Conservation (phyloP, 2,797 vertebrate genomes). For the Melanotaenia boesemani region DNA sequence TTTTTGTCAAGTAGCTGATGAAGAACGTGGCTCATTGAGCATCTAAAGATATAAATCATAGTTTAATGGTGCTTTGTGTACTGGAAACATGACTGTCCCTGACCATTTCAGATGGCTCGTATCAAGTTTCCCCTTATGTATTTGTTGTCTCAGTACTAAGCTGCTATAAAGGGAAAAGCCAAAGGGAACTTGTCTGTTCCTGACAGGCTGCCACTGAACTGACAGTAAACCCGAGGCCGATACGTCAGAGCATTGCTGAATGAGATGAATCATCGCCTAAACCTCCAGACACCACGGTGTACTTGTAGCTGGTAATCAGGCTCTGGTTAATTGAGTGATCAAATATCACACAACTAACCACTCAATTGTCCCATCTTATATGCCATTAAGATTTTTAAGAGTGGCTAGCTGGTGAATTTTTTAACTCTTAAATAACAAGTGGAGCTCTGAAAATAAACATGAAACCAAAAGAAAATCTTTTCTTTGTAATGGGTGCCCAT, state of each 20-base stretch:
- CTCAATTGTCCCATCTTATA: too few relatives aligned
- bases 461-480: not conserved
- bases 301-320: not conserved
- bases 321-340: too few relatives aligned
- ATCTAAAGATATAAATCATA: too few relatives aligned
- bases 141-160: constrained; percentile 36
- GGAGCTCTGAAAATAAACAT: not conserved
- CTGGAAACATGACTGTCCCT: not conserved
- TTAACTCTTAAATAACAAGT: not conserved
- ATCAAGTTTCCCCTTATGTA: not conserved
- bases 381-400: too few relatives aligned
- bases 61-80: too few relatives aligned
- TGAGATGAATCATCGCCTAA: constrained; percentile 40
- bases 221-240: constrained; percentile 42
- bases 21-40: too few relatives aligned
- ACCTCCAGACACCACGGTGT: not conserved
- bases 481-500: constrained; percentile 1
- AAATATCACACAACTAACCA: too few relatives aligned
- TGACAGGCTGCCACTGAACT: constrained; percentile 49
- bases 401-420: too few relatives aligned
- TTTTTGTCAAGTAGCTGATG: too few relatives aligned
- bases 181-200: constrained; percentile 45
- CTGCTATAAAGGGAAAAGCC: constrained; percentile 59
- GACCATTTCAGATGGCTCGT: not conserved
- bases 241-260: constrained; percentile 23